These are phyloP conservation scores for Ditylenchus dipsaci DNA, from an alignment of 1,140 invertebrate genomes.

Conservation along the genomic window DNA sequence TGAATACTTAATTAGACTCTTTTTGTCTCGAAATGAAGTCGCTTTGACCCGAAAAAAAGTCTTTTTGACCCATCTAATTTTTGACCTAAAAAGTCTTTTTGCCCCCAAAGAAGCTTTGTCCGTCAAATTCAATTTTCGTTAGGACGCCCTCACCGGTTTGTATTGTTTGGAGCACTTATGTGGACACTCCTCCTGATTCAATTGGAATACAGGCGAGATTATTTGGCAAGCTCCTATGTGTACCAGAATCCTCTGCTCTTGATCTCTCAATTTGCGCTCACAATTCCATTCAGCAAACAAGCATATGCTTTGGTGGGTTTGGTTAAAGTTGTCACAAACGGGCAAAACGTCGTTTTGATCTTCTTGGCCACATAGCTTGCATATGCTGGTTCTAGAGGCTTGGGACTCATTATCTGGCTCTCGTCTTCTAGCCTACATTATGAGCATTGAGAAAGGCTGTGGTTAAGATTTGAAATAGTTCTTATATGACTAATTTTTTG, in stretches of 20 bases:
- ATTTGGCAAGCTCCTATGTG: slow-evolving; percentile 37
- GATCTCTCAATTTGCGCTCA: slow-evolving; percentile 5
- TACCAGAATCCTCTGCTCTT: slow-evolving; percentile 37
- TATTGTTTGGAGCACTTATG: background rate
- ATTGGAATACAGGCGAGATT: slow-evolving; percentile 26
- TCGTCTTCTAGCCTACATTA: background rate
- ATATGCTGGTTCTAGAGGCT: background rate
- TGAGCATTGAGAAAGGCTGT: too few species aligned
- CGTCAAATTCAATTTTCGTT: too few species aligned
- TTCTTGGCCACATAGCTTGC: slow-evolving; percentile 2
- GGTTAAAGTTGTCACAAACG: slow-evolving; percentile 29
- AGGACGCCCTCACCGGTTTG: too few species aligned
- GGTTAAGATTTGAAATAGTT: too few species aligned
- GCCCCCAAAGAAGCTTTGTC: too few species aligned
- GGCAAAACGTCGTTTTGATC: slow-evolving; percentile 9
- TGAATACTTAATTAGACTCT: too few species aligned
- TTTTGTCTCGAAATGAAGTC: too few species aligned
- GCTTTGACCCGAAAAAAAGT: too few species aligned
- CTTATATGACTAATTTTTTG: too few species aligned
- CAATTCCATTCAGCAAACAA: slow-evolving; percentile 44
- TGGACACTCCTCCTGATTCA: slow-evolving; percentile 6
- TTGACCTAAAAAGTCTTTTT: background rate
- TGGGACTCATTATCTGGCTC: slow-evolving; percentile 3
- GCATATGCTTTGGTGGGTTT: slow-evolving; percentile 31
- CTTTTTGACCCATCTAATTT: background rate